A percentile compares a stretch with the other conserved stretches of the same genome.
phyloP scores from a whole-genome alignment of 2,888 invertebrate species.

The Sarcophaga rosellei region DNA sequence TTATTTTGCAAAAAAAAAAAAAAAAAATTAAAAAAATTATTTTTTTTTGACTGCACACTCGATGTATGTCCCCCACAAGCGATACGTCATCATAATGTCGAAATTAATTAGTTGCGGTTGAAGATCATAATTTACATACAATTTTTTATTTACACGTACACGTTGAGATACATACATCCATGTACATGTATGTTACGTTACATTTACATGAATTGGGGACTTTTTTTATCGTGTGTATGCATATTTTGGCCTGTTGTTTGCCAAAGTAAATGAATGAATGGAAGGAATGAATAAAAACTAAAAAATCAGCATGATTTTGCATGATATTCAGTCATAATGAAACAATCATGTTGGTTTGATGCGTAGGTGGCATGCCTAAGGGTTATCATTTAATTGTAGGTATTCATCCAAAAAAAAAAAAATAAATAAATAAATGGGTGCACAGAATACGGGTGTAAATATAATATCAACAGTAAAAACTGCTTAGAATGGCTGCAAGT shows the following conservation, averaged over 20 bases:
- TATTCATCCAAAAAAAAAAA: constrained; percentile 1
- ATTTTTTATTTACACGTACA: background rate
- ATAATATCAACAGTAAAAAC: background rate
- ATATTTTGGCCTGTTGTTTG: constrained; percentile 10
- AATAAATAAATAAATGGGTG: background rate
- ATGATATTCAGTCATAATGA: constrained; percentile 66
- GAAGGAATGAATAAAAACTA: no score
- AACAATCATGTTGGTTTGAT: constrained; percentile 60
- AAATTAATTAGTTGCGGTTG: constrained; percentile 70
- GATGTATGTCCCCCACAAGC: constrained; percentile 63
- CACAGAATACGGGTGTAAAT: background rate
- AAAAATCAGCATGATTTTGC: constrained; percentile 61
- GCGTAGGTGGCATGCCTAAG: constrained; percentile 68
- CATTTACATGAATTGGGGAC: constrained; percentile 5
- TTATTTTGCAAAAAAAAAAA: background rate
- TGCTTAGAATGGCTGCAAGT: background rate
- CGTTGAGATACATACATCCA: no score
- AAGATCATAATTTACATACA: constrained; percentile 68
- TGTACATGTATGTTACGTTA: background rate
- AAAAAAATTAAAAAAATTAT: background rate
- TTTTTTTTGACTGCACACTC: constrained; percentile 8
- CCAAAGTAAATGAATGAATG: constrained; percentile 26
- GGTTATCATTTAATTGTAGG: constrained; percentile 63
- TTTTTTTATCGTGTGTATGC: background rate
- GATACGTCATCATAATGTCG: constrained; percentile 70